Base-by-base conservation (phyloP, 2,113 vertebrate species). In the Amphiprion ocellaris region DNA sequence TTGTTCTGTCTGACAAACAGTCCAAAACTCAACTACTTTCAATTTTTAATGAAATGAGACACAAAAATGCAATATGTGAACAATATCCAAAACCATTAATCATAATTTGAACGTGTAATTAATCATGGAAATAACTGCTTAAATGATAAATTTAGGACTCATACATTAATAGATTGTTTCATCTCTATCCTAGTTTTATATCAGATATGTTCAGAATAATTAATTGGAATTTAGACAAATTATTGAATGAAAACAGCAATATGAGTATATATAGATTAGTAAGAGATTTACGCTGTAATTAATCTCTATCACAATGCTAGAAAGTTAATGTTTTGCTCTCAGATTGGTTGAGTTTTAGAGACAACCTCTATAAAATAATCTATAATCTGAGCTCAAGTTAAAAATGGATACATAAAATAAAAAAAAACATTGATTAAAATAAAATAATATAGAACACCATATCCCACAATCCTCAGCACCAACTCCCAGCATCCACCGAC, bases 401-500 rank as follows among this genome's bases (percentile, higher is more conserved):
- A 14, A 15, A 44, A 44, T 44, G 2, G 14, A 14, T 44, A 2
- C 30, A 21, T 14, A 58, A 21, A 50, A 52, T 0, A 62, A 21
- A 26, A 19, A 10, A 46, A 11, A 11, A 24, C 41, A 44, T 2
- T 1, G 10, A 44, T 14, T 14, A 11, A 44, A 17, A 47, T 2
- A 41, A 39, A 78, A 66, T 50, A 0, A 63, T 17, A n/a, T 4
- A 16, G 33, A 9, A 64, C 21, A 47, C 2, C 60, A 70, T 74
- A 39, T 76, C 67, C 67, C 19, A 77, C 24, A 73, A 56, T 67
- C 37, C 55, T 26, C 15, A 63, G 4, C 26, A 56, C 49, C 55
- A 87, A 86, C 46, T 89, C 85, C 92, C 87, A 88, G 60, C 76
- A 86, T 85, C 50, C 87, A 74, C 11, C 15, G 23, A 17, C 50